phyloP scores from a whole-genome alignment of 2,113 vertebrate genomes.

The Stigmatopora nigra region DNA sequence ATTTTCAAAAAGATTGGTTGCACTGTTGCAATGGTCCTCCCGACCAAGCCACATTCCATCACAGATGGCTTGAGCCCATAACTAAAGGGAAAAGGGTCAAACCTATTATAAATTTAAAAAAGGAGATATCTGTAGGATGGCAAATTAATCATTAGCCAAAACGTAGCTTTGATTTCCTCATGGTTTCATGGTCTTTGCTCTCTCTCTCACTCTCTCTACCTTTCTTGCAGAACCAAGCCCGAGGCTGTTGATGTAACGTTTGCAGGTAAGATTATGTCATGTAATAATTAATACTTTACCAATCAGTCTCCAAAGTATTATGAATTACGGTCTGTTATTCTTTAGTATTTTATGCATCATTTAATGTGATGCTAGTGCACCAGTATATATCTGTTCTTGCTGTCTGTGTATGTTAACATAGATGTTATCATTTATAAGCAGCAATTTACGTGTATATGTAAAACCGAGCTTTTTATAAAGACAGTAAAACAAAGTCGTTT shows the following conservation, averaged over 20 bases:
- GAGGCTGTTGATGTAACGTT: conserved; percentile 98
- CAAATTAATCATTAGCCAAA: background rate
- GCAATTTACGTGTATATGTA: background rate
- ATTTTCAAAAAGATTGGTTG: too few relatives aligned
- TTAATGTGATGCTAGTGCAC: background rate
- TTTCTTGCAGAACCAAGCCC: conserved; percentile 85
- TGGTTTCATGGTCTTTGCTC: background rate
- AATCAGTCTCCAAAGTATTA: background rate
- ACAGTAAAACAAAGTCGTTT: background rate
- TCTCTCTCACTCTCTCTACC: conserved; percentile 5
- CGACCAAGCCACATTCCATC: too few relatives aligned
- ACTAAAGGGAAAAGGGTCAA: too few relatives aligned
- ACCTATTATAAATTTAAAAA: too few relatives aligned
- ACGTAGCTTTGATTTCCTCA: background rate
- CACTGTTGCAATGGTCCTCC: too few relatives aligned
- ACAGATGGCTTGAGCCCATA: too few relatives aligned
- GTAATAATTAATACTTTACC: background rate
- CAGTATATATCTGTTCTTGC: background rate
- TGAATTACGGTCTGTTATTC: background rate
- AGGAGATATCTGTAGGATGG: too few relatives aligned
- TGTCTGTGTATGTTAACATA: background rate
- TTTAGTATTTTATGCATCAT: background rate
- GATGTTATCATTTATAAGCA: background rate
- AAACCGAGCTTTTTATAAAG: background rate
- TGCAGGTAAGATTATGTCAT: conserved; percentile 78